Base-by-base conservation (phyloP, 2,113 vertebrate genomes). In the Datnioides undecimradiatus region DNA sequence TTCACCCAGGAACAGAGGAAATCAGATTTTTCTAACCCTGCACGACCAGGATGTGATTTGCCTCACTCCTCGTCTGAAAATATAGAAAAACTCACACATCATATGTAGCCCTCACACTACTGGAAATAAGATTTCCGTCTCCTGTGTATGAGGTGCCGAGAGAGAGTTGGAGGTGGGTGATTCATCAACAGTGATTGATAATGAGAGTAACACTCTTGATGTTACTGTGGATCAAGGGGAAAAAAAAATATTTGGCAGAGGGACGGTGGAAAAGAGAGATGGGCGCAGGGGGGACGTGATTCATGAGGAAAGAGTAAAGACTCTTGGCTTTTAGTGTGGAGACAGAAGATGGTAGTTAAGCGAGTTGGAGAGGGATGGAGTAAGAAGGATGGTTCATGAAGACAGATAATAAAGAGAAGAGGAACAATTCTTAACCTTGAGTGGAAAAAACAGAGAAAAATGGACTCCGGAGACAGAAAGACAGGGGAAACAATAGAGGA, bases 41-140 rank as follows among this genome's bases (percentile, higher is more conserved):
- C 41, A 3, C 31, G 8, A n/a, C 49, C 62, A 27, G 41, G 55
- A 76, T 86, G 52, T 55, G 67, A 83, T 85, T 84, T 67, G 58
- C 68, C 64, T 51, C 41, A 54, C 19, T 64, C 54, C 16, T 69
- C 13, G 3, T 85, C 70, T 74, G 43, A 73, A 81, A 65, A 54
- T 79, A 85, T 74, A 82, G 55, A 74, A 76, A 85, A 76, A 25
- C 71, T 85, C 85, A 75, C 77, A 74, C 71, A 67, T 81, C 77
- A 59, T 25, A 19, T 33, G 17, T 27, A 36, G 38, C 68, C 49
- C 79, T 51, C 77, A 31, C 54, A 27, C 46, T 16, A 54, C 52
- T 63, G 21, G 23, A 87, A 86, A 87, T 79, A 13, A 46, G 36
- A 83, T 87, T 83, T 88, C 14, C 45, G 41, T 25, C 66, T 60